These are phyloP conservation scores for Dromaius novaehollandiae DNA, from an alignment of 2,113 vertebrate species.

Conservation along the genomic window DNA sequence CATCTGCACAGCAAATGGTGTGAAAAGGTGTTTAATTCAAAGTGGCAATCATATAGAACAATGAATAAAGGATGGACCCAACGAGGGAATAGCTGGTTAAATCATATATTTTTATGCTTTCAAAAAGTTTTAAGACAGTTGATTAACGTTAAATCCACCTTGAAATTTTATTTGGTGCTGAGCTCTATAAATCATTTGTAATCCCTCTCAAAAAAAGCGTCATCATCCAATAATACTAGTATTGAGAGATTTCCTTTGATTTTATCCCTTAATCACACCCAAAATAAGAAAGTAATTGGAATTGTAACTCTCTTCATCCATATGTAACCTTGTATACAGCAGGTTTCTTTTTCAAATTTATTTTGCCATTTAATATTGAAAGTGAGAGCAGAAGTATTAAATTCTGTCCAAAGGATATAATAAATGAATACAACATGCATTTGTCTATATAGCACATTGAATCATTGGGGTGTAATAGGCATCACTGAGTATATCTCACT, in stretches of 20 bases:
- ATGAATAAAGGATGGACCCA: constrained; percentile 24
- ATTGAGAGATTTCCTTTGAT: constrained; percentile 49
- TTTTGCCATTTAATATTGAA: constrained; percentile 42
- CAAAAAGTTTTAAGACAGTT: constrained; percentile 40
- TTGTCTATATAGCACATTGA: not conserved
- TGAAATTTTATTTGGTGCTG: constrained; percentile 44
- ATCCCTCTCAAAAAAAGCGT: constrained; percentile 51
- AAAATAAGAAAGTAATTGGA: constrained; percentile 51
- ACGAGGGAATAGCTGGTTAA: not conserved
- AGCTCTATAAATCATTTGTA: constrained; percentile 50
- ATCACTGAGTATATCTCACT: constrained; percentile 7
- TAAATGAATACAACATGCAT: not conserved
- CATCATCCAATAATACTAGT: constrained; percentile 16
- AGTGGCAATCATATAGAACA: constrained; percentile 25
- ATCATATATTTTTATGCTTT: constrained; percentile 17
- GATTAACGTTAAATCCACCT: constrained; percentile 57
- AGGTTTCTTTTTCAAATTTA: constrained; percentile 32
- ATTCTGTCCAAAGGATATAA: not conserved
- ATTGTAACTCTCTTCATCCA: constrained; percentile 46
- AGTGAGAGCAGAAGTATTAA: constrained; percentile 1
- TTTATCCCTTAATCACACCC: constrained; percentile 53
- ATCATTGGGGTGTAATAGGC: not conserved
- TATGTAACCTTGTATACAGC: not conserved
- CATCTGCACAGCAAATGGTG: constrained; percentile 51
- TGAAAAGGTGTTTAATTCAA: constrained; percentile 60